phyloP scores from a whole-genome alignment of 2,113 vertebrate genomes.

The Periophthalmodon schlosseri region DNA sequence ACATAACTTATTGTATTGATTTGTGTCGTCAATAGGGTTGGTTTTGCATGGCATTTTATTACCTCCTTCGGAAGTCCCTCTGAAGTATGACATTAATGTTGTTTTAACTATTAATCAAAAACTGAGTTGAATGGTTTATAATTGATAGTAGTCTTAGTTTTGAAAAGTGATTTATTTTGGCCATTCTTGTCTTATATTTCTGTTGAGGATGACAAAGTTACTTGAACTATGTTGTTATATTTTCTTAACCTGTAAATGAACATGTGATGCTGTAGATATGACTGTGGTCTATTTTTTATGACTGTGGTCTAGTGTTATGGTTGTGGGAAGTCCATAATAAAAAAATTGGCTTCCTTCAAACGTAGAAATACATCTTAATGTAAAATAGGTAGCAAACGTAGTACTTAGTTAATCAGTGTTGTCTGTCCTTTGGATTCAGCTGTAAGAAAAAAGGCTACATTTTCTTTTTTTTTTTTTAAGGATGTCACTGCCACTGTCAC shows the following conservation, averaged over 20 bases:
- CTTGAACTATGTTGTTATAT: constrained; percentile 70
- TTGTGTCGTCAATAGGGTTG: constrained; percentile 62
- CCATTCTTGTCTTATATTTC: constrained; percentile 38
- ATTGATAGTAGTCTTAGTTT: constrained; percentile 45
- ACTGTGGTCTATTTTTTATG: constrained; percentile 33
- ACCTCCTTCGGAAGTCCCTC: constrained; percentile 57
- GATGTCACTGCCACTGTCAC: too few relatives aligned
- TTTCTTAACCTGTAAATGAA: constrained; percentile 58
- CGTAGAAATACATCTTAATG: neutral
- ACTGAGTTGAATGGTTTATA: constrained; percentile 59
- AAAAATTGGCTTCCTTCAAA: neutral
- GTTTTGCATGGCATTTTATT: constrained; percentile 74
- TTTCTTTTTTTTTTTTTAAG: too few relatives aligned
- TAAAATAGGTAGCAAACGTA: neutral
- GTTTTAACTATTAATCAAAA: constrained; percentile 49
- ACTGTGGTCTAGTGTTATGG: neutral
- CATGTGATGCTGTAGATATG: constrained; percentile 40
- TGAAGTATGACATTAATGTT: constrained; percentile 64
- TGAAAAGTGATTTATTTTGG: constrained; percentile 40
- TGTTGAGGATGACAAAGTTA: constrained; percentile 57
- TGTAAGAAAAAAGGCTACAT: neutral
- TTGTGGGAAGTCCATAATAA: neutral
- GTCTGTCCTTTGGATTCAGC: neutral
- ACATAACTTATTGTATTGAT: constrained; percentile 56
- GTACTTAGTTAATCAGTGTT: neutral